Base-by-base conservation (phyloP, 2,113 vertebrate genomes). In the Mesocricetus auratus region DNA sequence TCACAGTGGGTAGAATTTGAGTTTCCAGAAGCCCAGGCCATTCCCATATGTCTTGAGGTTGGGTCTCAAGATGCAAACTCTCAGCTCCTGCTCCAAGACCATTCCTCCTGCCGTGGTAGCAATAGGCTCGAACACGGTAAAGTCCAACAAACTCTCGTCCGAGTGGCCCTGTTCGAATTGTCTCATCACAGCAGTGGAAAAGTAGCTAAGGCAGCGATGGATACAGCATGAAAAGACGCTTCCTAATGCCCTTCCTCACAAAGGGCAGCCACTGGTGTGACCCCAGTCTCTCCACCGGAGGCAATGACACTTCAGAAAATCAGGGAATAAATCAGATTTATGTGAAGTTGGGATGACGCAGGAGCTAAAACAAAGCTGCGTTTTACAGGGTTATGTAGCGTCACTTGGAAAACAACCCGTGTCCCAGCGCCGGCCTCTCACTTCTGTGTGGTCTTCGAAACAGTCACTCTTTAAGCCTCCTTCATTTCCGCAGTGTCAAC, bases 281-380 rank as follows among this genome's bases (percentile, higher is more conserved):
- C 53, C 13, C 0, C 77, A 29, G 0, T 95, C 96, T 94, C 85
- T 69, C 26, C 39, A 58, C 4, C 62, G 77, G 15, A 83, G 5
- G 94, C 93, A 79, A 62, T 89, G 24, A 45, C 12, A 90, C 15
- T 71, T 89, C 88, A 79, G 83, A 82, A 94, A 78, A 85, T 11
- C 7, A 29, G 50, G 7, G n/a, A 31, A 31, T 1, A 83, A 62
- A 45, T 10, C 4, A 85, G 36, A 73, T 87, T 53, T 64, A 13
- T 71, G 36, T 81, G 71, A 79, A 60, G 39, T 50, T 5, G 94
- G 36, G 29, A 56, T 39, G 24, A 21, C 75, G 39, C 24, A 62
- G n/a, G 11, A 31, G 62, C 75, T 31, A 75, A 42, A 1, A 39
- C 2, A 58, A 82, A 71, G 19, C 36, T 91, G 10, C 79, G 47